A percentile compares a stretch with the other conserved stretches of the same genome.
phyloP scores from a whole-genome alignment of 2,113 vertebrate species.

The Neolamprologus caudopunctatus region DNA sequence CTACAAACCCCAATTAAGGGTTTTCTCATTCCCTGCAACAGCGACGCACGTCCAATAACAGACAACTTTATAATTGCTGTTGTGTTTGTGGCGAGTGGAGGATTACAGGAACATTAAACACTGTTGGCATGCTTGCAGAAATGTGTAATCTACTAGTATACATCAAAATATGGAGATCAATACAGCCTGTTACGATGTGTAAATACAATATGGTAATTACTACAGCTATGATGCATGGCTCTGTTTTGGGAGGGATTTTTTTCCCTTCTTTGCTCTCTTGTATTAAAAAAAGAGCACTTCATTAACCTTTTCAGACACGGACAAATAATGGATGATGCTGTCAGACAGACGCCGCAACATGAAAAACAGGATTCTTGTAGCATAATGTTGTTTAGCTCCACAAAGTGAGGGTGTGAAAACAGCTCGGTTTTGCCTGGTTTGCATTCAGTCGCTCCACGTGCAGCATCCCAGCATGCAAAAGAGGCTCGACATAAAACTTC shows the following conservation, averaged over 20 bases:
- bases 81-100: not conserved
- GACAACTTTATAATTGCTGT: not conserved
- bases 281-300: not conserved
- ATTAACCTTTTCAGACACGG: conserved; percentile 23
- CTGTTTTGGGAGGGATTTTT: not conserved
- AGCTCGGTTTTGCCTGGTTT: not conserved
- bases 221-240: not conserved
- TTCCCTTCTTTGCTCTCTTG: not conserved
- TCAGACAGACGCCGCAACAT: not conserved
- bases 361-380: not conserved
- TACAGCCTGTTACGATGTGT: not conserved
- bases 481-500: not conserved
- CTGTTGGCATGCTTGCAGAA: not conserved
- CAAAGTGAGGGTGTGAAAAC: not conserved
- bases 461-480: not conserved
- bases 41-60: not conserved
- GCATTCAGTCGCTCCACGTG: not conserved
- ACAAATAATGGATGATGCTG: not conserved
- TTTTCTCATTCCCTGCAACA: not conserved
- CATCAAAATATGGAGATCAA: conserved; percentile 6
- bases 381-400: not conserved
- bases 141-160: not conserved
- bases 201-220: conserved; percentile 27
- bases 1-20: conserved; percentile 8
- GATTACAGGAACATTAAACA: not conserved